Conservation (phyloP, 2,797 vertebrate genomes). For the Odontamblyopus lacepedii region DNA sequence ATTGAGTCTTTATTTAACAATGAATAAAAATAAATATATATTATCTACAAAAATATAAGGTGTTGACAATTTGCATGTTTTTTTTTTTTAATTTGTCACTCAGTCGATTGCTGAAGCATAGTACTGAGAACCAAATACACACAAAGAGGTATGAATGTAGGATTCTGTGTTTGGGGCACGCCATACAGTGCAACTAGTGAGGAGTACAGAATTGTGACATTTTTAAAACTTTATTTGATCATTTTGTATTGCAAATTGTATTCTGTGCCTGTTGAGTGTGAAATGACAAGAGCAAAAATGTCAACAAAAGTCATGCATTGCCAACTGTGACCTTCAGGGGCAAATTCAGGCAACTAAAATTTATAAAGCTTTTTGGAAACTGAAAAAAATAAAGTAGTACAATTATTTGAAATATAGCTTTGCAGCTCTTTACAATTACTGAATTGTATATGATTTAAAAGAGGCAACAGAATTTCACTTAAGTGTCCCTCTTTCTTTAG, state of each 20-base stretch:
- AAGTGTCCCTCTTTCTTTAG: neutral
- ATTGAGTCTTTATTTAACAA: slow-evolving; percentile 81
- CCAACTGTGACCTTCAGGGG: slow-evolving; percentile 31
- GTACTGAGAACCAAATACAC: slow-evolving; percentile 40
- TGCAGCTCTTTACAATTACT: neutral
- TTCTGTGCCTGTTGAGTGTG: slow-evolving; percentile 17
- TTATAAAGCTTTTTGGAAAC: slow-evolving; percentile 23
- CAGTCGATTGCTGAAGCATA: slow-evolving; percentile 51
- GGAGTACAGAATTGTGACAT: neutral
- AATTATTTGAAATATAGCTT: slow-evolving; percentile 15
- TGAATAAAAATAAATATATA: slow-evolving; percentile 84
- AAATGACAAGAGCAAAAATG: slow-evolving; percentile 10
- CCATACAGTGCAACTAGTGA: slow-evolving; percentile 27
- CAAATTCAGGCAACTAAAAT: slow-evolving; percentile 13
- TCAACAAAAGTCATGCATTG: slow-evolving; percentile 33
- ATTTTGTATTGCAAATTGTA: slow-evolving; percentile 19
- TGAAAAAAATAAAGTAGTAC: slow-evolving; percentile 4
- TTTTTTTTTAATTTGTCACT: slow-evolving; percentile 37
- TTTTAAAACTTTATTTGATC: neutral
- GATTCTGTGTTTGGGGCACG: slow-evolving; percentile 31
- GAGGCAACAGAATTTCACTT: slow-evolving; percentile 12
- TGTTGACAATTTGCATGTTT: slow-evolving; percentile 69
- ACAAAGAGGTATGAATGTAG: slow-evolving; percentile 28
- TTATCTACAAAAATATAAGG: slow-evolving; percentile 82
- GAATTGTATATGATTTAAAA: slow-evolving; percentile 15